A percentile compares a stretch with the other conserved stretches of the same genome.
Conservation (phyloP, 1,140 invertebrate species). For the Cecropterus lyciades region DNA sequence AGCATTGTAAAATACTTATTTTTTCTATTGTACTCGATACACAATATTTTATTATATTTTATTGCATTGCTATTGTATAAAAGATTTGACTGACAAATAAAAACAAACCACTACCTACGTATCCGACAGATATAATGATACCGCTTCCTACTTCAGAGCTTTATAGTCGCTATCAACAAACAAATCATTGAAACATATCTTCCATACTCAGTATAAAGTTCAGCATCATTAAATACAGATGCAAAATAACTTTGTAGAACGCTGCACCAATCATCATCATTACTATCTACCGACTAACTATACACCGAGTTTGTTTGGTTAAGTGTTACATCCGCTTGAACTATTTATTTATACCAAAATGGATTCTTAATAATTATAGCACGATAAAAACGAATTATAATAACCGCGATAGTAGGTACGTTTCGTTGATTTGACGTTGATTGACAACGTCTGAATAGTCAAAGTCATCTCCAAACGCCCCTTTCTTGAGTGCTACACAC, state of each 20-base stretch:
- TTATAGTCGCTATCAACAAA: conserved; percentile 20
- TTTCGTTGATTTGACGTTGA: conserved; percentile 42
- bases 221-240: conserved; percentile 1
- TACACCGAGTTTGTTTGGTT: conserved; percentile 45
- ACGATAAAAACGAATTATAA: conserved; percentile 27
- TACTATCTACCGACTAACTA: conserved; percentile 44
- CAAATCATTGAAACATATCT: conserved; percentile 19
- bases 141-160: conserved; percentile 34
- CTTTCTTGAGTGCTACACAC: too few species aligned
- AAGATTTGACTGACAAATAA: too few species aligned
- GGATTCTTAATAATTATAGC: conserved; percentile 37
- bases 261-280: conserved; percentile 53
- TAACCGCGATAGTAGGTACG: neutral
- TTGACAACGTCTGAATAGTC: conserved; percentile 40
- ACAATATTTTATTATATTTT: too few species aligned
- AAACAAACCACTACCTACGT: too few species aligned
- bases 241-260: conserved; percentile 13
- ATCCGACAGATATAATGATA: conserved; percentile 37
- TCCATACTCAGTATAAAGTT: conserved; percentile 13
- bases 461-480: neutral
- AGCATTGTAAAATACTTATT: too few species aligned
- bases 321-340: conserved; percentile 54
- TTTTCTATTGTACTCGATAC: too few species aligned
- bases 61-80: too few species aligned
- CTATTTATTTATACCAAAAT: conserved; percentile 42